Evolutionary conservation across 2,113 vertebrate species (phyloP), one percentile per base, ranked within the genome.

Genomic region (Melospiza georgiana): DNA sequence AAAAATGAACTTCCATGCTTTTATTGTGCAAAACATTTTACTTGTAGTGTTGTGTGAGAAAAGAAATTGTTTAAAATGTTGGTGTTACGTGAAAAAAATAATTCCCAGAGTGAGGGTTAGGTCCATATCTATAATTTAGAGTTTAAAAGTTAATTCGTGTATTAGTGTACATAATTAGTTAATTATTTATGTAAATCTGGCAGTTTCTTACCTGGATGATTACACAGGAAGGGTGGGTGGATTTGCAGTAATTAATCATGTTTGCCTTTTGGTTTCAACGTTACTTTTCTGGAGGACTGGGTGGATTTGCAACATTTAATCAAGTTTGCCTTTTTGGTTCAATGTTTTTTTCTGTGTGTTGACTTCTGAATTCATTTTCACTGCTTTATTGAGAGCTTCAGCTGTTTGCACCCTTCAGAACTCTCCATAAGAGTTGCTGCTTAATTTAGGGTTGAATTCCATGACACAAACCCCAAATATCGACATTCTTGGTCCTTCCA

Each of bases 51-150:
- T 43, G 21, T 5, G 6, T 39, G 48, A 63, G 73, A 76, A 77
- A 30, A 4, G 3, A 20, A 54, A 35, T 27, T 0, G 10, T 35
- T 55, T 11, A 3, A 16, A 18, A 48, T 9, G n/a, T 27, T 4
- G 0, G 6, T 21, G 15, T n/a, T 19, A 3, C 1, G 0, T 9
- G 55, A 16, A 41, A 41, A 85, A 85, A 37, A 5, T 35, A 23
- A 37, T 4, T 61, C 30, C 12, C 28, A 27, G 31, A 58, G 39
- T 10, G 23, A 74, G 25, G 20, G 63, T 24, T 62, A 27, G 21
- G 46, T 14, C n/a, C 7, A 1, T 0, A 1, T 21, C 28, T 54
- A 0, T 6, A 27, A 54, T 23, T 39, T n/a, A 7, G 7, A 41
- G 15, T 30, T 87, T 1, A 18, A 30, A 86, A 17, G 28, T 48